Evolutionary conservation across 1,140 invertebrate genomes (phyloP).

Genomic region (Agrypnia vestita): DNA sequence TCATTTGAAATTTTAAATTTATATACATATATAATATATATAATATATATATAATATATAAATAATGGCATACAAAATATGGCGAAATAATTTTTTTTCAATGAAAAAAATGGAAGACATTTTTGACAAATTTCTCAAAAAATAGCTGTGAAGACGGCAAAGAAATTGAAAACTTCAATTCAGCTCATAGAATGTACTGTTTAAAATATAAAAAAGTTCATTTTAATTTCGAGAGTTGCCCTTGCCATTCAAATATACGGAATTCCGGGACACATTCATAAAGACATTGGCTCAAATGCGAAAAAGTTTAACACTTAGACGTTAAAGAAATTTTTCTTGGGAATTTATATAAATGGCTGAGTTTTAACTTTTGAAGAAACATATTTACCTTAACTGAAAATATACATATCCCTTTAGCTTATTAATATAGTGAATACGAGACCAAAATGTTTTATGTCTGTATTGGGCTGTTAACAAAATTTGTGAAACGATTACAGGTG

Average conservation of each 20-base stretch:
- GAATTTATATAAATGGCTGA: slow-evolving; percentile 37
- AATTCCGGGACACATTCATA: not conserved
- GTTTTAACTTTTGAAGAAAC: slow-evolving; percentile 21
- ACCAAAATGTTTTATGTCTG: too few relatives aligned
- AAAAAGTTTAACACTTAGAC: slow-evolving; percentile 49
- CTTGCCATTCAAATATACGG: not conserved
- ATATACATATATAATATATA: too few relatives aligned
- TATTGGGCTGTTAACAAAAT: too few relatives aligned
- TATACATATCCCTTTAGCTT: too few relatives aligned
- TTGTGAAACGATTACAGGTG: too few relatives aligned
- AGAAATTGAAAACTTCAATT: not conserved
- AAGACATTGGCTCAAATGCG: not conserved
- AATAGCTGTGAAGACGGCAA: not conserved
- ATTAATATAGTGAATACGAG: too few relatives aligned
- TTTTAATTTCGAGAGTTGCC: not conserved
- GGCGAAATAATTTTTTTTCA: not conserved
- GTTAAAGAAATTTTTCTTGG: slow-evolving; percentile 40
- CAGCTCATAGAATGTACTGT: not conserved
- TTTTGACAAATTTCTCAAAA: not conserved
- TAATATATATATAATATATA: too few relatives aligned
- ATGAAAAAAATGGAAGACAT: not conserved
- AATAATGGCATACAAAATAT: too few relatives aligned
- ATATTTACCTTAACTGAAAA: not conserved
- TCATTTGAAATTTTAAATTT: too few relatives aligned
- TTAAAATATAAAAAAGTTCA: not conserved